Evolutionary conservation across 2,797 vertebrate species (phyloP).

Genomic region (Channallabes apus): DNA sequence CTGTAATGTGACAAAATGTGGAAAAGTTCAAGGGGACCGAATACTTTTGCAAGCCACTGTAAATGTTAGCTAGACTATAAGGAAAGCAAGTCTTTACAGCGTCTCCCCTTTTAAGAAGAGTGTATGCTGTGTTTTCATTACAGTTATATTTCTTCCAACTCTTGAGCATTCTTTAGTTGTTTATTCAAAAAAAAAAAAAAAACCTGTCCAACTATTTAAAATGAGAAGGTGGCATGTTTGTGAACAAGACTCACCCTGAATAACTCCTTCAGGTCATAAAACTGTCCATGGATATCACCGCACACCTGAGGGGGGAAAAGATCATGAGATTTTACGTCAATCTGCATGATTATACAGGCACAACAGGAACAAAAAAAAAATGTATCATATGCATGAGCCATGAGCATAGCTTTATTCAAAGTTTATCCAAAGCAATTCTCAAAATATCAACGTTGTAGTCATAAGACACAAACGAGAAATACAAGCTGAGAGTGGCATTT

Average conservation of each 20-base stretch:
- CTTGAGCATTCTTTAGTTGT: not conserved
- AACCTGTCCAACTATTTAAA: no score
- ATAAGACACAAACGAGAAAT: not conserved
- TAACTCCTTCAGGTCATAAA: slow-evolving; percentile 94
- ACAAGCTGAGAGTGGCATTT: not conserved
- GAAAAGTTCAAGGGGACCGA: no score
- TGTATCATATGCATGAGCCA: not conserved
- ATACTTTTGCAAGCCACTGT: no score
- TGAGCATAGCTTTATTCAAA: no score
- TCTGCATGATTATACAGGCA: not conserved
- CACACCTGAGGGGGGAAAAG: slow-evolving; percentile 79
- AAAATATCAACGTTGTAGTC: not conserved
- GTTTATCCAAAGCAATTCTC: not conserved
- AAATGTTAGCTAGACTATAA: not conserved
- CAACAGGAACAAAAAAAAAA: not conserved
- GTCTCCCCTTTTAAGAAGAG: not conserved
- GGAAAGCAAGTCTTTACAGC: not conserved
- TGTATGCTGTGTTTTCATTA: not conserved
- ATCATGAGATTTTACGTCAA: not conserved
- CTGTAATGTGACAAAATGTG: no score
- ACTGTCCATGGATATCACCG: slow-evolving; percentile 93
- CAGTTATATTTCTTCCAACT: not conserved
- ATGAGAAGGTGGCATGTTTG: not conserved
- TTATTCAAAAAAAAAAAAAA: no score
- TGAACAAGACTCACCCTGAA: slow-evolving; percentile 84